Conservation (phyloP, 2,888 invertebrate genomes). For the Exephanes ischioxanthus region DNA sequence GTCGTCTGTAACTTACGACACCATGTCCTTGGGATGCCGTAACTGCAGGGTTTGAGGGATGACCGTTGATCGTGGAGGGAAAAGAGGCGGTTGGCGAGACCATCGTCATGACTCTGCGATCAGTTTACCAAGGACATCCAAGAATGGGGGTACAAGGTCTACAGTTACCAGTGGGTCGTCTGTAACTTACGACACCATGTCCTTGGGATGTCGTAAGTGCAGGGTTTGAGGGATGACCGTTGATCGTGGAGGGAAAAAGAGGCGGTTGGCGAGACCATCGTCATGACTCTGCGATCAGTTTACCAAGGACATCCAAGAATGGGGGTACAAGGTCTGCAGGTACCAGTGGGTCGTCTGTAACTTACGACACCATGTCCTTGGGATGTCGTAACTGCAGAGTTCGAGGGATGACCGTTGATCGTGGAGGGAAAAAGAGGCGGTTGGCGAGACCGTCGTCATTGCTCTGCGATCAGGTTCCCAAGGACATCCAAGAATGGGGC, state of each 20-base stretch:
- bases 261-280: not conserved
- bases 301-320: conserved; percentile 4
- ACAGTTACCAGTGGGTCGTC: not conserved
- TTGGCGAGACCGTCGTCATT: conserved; percentile 24
- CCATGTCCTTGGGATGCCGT: not conserved
- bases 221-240: not conserved
- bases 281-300: conserved; percentile 28
- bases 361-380: not conserved
- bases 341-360: not conserved
- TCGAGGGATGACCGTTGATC: not conserved
- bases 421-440: no score
- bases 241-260: not conserved
- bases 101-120: conserved; percentile 25
- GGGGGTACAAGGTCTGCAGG: not conserved
- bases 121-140: conserved; percentile 14
- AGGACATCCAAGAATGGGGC: not conserved
- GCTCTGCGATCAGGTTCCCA: conserved; percentile 18
- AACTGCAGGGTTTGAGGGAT: not conserved
- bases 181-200: not conserved
- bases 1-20: not conserved
- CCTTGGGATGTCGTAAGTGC: not conserved
- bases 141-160: not conserved
- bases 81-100: conserved; percentile 13
- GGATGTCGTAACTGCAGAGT: not conserved
- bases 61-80: no score